Evolutionary conservation across 2,113 vertebrate species (phyloP), one percentile per base, ranked within the genome.

Genomic region (Oncorhynchus kisutch): DNA sequence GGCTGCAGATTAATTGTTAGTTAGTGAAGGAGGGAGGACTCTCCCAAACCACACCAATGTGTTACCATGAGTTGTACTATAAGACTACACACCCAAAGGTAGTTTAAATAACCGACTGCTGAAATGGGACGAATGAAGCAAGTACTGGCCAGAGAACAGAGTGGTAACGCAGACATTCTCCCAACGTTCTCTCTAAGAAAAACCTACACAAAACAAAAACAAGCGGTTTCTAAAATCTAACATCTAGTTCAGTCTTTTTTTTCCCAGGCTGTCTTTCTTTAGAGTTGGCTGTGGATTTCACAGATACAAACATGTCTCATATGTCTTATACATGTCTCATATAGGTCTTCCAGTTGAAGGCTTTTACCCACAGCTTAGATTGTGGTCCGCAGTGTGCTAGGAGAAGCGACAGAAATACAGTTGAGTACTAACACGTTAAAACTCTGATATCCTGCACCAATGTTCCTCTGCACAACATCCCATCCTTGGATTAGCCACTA

Each of bases 241-340:
- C 29, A 67, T 39, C 48, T 54, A 68, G 5, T 60, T 49, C 27
- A 39, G 14, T 67, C 16, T 18, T 45, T 72, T 20, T 69, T 57
- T 72, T 3, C 3, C 2, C 77, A 79, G 8, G 39, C 34, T 70
- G 70, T 49, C 48, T 45, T 27, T 34, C 18, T 49, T 73, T 79
- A 69, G 39, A 72, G 16, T 77, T 54, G 16, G 68, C 57, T 22
- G 67, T 22, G 54, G 20, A 70, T 24, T 39, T 39, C 31, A 31
- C 2, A 62, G 39, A 57, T 6, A 70, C 12, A 67, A 65, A 62
- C n/a, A 57, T 9, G 60, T 18, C 16, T 67, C 74, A 22, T 4
- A 22, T 4, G 16, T 14, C 49, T 51, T 51, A 16, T 51, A 16
- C 14, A 54, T 13, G 49, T 16, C 12, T 54, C 51, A 54, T 54